Evolutionary conservation across 1,140 invertebrate genomes (phyloP).

Genomic region (Aradophagus sp.): DNA sequence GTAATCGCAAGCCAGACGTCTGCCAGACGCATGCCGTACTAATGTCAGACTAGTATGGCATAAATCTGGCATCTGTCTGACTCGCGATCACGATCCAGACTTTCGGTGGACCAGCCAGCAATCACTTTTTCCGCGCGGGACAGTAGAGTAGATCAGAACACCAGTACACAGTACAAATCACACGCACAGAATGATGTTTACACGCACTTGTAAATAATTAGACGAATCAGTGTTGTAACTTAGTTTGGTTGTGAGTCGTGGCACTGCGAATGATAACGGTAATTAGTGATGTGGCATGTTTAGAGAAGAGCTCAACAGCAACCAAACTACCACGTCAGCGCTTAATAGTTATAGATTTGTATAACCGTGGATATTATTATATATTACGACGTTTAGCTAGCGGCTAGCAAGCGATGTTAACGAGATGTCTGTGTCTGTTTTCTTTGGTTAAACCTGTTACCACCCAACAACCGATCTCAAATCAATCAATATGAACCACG

Average conservation of each 20-base stretch:
- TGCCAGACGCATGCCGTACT: too few relatives aligned
- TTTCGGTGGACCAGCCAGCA: too few relatives aligned
- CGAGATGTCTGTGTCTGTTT: constrained; percentile 67
- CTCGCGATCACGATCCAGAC: too few relatives aligned
- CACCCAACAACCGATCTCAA: constrained; percentile 62
- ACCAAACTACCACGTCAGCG: constrained; percentile 47
- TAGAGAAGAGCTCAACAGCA: constrained; percentile 43
- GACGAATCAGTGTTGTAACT: constrained; percentile 38
- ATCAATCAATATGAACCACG: constrained; percentile 62
- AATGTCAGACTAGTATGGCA: too few relatives aligned
- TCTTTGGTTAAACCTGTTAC: constrained; percentile 68
- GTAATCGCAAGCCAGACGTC: too few relatives aligned
- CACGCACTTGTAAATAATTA: constrained; percentile 38
- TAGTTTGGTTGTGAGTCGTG: constrained; percentile 40
- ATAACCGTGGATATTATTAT: constrained; percentile 56
- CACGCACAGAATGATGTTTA: constrained; percentile 2
- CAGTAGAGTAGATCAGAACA: too few relatives aligned
- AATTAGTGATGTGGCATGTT: constrained; percentile 41
- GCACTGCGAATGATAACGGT: constrained; percentile 18
- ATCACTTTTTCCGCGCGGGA: too few relatives aligned
- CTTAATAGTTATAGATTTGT: constrained; percentile 45
- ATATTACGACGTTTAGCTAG: constrained; percentile 57
- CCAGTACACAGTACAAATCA: constrained; percentile 4
- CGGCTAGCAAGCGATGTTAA: constrained; percentile 63
- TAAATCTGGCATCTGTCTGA: too few relatives aligned